Evolutionary conservation across 2,797 vertebrate species (phyloP).

Genomic region (Tauraco hartlaubi): DNA sequence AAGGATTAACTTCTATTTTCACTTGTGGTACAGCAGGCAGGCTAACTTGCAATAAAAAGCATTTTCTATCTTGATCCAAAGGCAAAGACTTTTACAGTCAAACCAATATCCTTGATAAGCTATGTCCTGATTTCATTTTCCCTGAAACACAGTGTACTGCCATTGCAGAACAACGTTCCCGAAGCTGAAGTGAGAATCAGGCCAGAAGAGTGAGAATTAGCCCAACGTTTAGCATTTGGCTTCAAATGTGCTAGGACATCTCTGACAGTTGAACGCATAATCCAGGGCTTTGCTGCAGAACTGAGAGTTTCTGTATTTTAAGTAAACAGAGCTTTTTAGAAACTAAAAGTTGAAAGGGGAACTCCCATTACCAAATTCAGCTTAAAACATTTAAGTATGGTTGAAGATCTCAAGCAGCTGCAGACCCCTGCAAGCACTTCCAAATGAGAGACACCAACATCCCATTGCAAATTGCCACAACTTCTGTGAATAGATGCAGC

Average conservation of each 20-base stretch:
- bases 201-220: not conserved
- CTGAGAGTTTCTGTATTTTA: not conserved
- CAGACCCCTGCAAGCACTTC: not conserved
- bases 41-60: not conserved
- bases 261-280: not conserved
- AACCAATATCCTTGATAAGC: not conserved
- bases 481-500: not conserved
- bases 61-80: not conserved
- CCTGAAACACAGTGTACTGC: not conserved
- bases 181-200: accelerated
- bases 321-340: not conserved
- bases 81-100: not conserved
- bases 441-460: not conserved
- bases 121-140: not conserved
- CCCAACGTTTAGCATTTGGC: not conserved
- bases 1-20: not conserved
- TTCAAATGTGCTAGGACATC: not conserved
- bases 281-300: not conserved
- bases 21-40: not conserved
- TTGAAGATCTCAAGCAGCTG: not conserved
- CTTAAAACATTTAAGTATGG: not conserved
- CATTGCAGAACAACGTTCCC: not conserved
- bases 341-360: not conserved
- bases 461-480: not conserved
- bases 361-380: not conserved